phyloP scores from a whole-genome alignment of 2,888 invertebrate genomes.

The Thera britannica region DNA sequence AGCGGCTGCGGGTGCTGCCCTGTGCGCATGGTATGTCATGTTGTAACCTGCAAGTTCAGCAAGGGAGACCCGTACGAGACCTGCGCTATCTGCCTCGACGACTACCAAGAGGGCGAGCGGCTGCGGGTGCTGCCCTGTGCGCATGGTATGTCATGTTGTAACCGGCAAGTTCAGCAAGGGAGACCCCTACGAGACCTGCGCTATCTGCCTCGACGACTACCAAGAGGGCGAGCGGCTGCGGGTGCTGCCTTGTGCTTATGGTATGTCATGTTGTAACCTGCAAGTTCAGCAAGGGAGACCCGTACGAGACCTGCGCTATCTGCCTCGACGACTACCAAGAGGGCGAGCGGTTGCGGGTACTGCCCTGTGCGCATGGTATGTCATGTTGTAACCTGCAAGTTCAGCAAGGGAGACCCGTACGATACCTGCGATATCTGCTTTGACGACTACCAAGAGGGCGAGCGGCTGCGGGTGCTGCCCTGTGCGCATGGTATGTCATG shows the following conservation, averaged over 20 bases:
- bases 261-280: too few species aligned
- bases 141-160: conserved; percentile 96
- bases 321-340: conserved; percentile 99
- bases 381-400: conserved; percentile 88
- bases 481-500: conserved; percentile 91
- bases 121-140: conserved; percentile 97
- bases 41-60: conserved; percentile 92
- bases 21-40: conserved; percentile 93
- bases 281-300: conserved; percentile 96
- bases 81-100: conserved; percentile 96
- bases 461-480: conserved; percentile 96
- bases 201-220: conserved; percentile 91
- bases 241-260: conserved; percentile 97
- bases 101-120: conserved; percentile 93
- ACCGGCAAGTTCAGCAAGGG: conserved; percentile 97
- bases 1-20: conserved; percentile 96
- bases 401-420: conserved; percentile 96
- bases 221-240: conserved; percentile 97
- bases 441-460: conserved; percentile 89
- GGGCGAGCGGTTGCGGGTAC: conserved; percentile 95
- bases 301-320: conserved; percentile 99
- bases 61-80: conserved; percentile 98
- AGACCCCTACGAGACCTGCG: conserved; percentile 98
- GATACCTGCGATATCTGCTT: conserved; percentile 99
- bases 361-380: conserved; percentile 97